Percentiles rank a stretch among this genome's conserved stretches.
Conservation (phyloP, 1,140 invertebrate genomes). For the Danaus plexippus region DNA sequence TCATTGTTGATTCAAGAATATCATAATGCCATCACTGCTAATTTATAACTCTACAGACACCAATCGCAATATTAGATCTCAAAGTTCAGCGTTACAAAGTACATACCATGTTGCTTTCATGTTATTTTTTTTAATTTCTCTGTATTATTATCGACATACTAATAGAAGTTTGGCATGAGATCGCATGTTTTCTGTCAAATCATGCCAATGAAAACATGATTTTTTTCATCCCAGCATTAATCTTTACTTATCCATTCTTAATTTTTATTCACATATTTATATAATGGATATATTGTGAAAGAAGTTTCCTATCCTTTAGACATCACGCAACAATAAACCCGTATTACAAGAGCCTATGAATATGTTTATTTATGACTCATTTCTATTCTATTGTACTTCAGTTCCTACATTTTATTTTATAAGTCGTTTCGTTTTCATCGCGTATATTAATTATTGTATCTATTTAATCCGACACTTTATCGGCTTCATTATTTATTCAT, state of each 20-base stretch:
- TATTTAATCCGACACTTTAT: no score
- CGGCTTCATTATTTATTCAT: no score
- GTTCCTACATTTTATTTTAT: conserved; percentile 28
- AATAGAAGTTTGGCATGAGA: conserved; percentile 43
- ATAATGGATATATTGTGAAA: conserved; percentile 58
- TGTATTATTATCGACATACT: conserved; percentile 23
- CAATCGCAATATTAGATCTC: not conserved
- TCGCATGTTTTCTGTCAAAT: conserved; percentile 51
- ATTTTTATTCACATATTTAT: conserved; percentile 59
- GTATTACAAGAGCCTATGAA: conserved; percentile 23
- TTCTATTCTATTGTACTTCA: conserved; percentile 41
- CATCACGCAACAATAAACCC: no score
- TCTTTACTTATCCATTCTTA: conserved; percentile 40
- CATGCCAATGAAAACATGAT: conserved; percentile 53
- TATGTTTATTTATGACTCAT: conserved; percentile 49
- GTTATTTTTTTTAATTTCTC: conserved; percentile 7
- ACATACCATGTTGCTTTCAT: no score
- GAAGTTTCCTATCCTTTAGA: conserved; percentile 38
- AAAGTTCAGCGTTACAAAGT: conserved; percentile 2
- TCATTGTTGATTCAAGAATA: conserved; percentile 9
- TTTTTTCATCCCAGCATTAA: conserved; percentile 40
- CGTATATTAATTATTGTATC: conserved; percentile 1
- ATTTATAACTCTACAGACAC: conserved; percentile 4
- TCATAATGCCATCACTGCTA: no score
- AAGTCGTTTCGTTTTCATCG: conserved; percentile 35